Evolutionary conservation across 2,888 invertebrate species (phyloP), one percentile per base, ranked within the genome.

Genomic region (Heliconius aoede): DNA sequence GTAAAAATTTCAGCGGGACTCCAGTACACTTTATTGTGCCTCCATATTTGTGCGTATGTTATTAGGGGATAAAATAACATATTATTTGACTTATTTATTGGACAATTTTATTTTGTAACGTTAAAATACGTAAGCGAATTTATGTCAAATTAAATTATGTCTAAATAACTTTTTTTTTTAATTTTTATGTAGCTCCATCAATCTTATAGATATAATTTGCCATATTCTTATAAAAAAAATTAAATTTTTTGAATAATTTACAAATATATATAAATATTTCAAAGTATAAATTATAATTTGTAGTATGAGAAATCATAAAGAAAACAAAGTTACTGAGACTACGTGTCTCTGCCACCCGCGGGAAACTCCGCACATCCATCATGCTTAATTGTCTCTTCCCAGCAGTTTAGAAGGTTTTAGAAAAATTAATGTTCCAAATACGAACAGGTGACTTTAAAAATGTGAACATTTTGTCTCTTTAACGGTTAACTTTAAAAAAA

Each of bases 311-410:
- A 69, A 69, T 55, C 30, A 15, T 69, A 55, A 32, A 69, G 55
- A 69, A 32, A 69, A 55, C 51, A 51, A 55, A 69, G 55, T 55
- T 69, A 69, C 30, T 55, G 30, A 55, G 69, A 69, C 51, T 72
- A 62, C 61, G 72, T 62, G 72, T 73, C 71, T 71, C 61, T 73
- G 72, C 61, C 72, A 62, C 15, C 46, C 36, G 36, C 40, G 72
- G 62, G 62, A 73, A 73, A 73, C 62, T 73, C 89, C 76, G 89
- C 89, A 89, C 90, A 91, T 92, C 91, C 91, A 92, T 91, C 91
- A 92, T 91, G 90, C 88, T 91, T 91, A 92, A 91, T 92, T 91
- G 92, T 90, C 90, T 88, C 86, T 89, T 90, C 90, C 90, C 91
- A 90, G 89, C 89, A 89, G 89, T 89, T 90, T 88, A 88, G 88